Base-by-base conservation (phyloP, 2,113 vertebrate species). In the Pseudorhombus dupliciocellatus region DNA sequence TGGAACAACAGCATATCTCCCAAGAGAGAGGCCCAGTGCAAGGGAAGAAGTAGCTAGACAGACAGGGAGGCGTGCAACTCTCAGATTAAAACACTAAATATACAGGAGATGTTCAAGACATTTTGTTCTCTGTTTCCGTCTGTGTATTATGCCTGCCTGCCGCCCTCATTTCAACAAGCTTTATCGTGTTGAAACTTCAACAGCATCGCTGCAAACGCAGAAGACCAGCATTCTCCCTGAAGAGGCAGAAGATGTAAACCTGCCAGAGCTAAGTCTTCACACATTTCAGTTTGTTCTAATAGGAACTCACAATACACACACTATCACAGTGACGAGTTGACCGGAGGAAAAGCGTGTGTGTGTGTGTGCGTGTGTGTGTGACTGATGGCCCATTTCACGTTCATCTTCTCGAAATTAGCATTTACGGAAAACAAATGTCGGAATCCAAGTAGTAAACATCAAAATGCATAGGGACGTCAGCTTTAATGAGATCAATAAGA, bases 71-170 rank as follows among this genome's bases (percentile, higher is more conserved):
- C 53, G 62, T 84, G 64, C 50, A 69, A 79, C 81, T 84, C 77
- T 71, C 77, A 70, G 85, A 84, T 83, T 84, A 78, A 81, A 84
- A 78, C 79, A 79, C 81, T 83, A 88, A 84, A 87, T 88, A 83
- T 80, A 80, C 77, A 16, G 22, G 28, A 77, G 56, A 88, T 67
- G 70, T 73, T 66, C 56, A 63, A 78, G 78, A 87, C 75, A 50
- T 59, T 81, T 66, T 63, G 70, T 81, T 83, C 77, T 67, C 55
- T 21, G 18, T 68, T 73, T 76, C 78, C 4, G 15, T 80, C 58
- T 74, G 64, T 75, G 77, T 77, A 25, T 74, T 77, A 70, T 77
- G 73, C 64, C 50, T 37, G 61, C 73, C 71, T 42, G 46, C 68
- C 46, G 14, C 67, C 73, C 57, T 77, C 73, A 56, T 70, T 75